Evolutionary conservation across 2,113 vertebrate genomes (phyloP), one percentile per base, ranked within the genome.

Genomic region (Dunckerocampus dactyliophorus): DNA sequence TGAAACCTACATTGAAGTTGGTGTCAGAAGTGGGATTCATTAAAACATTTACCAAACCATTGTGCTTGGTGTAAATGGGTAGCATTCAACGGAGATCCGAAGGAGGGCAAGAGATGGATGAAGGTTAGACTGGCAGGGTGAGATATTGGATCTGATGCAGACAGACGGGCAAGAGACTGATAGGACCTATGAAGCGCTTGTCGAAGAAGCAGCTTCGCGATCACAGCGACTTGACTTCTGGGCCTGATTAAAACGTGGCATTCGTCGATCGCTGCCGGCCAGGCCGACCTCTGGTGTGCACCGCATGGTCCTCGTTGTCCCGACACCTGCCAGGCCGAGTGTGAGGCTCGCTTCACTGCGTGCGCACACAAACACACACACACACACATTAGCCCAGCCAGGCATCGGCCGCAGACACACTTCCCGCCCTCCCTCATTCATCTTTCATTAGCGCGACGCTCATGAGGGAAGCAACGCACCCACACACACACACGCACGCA

Each of bases 351-450:
- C 64, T 67, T 7, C 28, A 61, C 72, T 77, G 46, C 48, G 2
- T 17, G 19, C 50, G 6, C 65, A 13, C 75, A 63, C 82, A 65
- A 65, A 65, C 22, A 49, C 58, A 49, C 59, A 0, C 28, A 69
- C 39, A 52, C 69, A 63, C 43, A 12, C 50, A 66, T 67, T 66
- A 58, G 72, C 79, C 74, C 74, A 82, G 72, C 67, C 79, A 83
- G 84, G 78, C 86, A 76, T 82, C 62, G 81, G 77, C 85, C 55
- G 80, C 79, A 84, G 85, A 83, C 80, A 80, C 81, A 61, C 85
- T 81, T 82, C 80, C 78, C 85, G 69, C 77, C 85, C 80, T 84
- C 82, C 83, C 83, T 90, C 88, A 86, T 90, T 88, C 85, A 90
- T 88, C 85, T 89, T 88, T 88, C 85, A 90, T 89, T 86, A 88